phyloP scores from a whole-genome alignment of 2,888 invertebrate genomes.

The Macaria liturata region DNA sequence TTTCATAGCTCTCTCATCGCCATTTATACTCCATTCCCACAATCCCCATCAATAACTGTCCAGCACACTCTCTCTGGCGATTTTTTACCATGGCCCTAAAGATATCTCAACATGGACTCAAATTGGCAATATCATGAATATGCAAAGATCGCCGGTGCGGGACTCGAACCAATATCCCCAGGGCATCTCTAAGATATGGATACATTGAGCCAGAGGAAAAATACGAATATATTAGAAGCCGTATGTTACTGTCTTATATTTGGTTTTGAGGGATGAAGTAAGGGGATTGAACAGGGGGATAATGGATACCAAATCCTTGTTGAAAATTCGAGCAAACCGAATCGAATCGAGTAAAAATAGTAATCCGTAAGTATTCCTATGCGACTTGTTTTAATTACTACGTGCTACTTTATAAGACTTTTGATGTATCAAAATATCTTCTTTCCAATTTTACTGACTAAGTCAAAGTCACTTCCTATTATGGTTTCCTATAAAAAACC shows the following conservation, averaged over 20 bases:
- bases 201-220: slow-evolving; percentile 19
- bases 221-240: slow-evolving; percentile 28
- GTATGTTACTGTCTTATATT: slow-evolving; percentile 25
- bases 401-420: too few species aligned
- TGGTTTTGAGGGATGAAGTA: slow-evolving; percentile 15
- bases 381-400: too few species aligned
- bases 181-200: slow-evolving; percentile 19
- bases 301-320: too few species aligned
- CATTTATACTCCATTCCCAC: too few species aligned
- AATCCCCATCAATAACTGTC: not conserved
- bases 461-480: not conserved
- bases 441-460: not conserved
- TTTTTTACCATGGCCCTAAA: not conserved
- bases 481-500: slow-evolving; percentile 1
- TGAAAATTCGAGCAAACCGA: too few species aligned
- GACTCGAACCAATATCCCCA: slow-evolving; percentile 33
- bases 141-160: slow-evolving; percentile 23
- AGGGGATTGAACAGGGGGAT: not conserved
- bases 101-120: slow-evolving; percentile 10
- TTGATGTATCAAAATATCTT: too few species aligned
- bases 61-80: not conserved
- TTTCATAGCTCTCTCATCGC: too few species aligned
- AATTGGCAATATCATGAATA: slow-evolving; percentile 33
- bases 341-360: too few species aligned
- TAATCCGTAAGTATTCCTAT: too few species aligned